Base-by-base conservation (phyloP, 2,888 invertebrate species). In the Aphodius sticticus region DNA sequence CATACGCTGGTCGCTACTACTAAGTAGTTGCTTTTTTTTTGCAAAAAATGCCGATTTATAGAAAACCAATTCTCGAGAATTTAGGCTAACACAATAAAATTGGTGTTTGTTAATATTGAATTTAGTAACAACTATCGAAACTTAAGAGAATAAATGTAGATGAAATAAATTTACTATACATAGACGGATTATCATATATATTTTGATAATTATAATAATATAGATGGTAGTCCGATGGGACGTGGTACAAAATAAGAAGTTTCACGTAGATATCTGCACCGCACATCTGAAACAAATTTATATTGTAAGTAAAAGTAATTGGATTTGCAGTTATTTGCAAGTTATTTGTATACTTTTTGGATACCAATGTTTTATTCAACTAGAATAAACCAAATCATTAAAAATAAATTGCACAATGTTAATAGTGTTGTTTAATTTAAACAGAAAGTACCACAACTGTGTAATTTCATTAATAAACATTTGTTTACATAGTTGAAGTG, bases 241-340 rank as follows among this genome's bases (percentile, higher is more conserved):
- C 82, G 70, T 82, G 82, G 83, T 83, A 83, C 81, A 81, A 84
- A 83, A 84, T 83, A 84, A 84, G 83, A 84, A 83, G 82, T 82
- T 84, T 82, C 83, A 82, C 84, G 83, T 84, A 82, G 82, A 82
- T 79, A 81, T 82, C 82, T 82, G 84, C 84, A 84, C 84, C 84
- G 83, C 83, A 82, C 83, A 84, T 83, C 84, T 84, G 82, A 16
- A 83, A 83, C 78, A 81, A 76, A 69, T 81, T 69, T 15, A 69
- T 69, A 35, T 72, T 15, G 14, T n/a, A 35, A 37, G 14, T 37
- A 35, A 14, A 36, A 76, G 70, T 12, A 26, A 69, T 26, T 26
- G 26, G 26, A 26, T 26, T 26, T 26, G 26, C 26, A 26, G 26
- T 26, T 26, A 26, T 26, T 26, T 26, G 26, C 3, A 26, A 26